Evolutionary conservation across 1,140 invertebrate genomes (phyloP).

Genomic region (Brachionus calyciflorus): DNA sequence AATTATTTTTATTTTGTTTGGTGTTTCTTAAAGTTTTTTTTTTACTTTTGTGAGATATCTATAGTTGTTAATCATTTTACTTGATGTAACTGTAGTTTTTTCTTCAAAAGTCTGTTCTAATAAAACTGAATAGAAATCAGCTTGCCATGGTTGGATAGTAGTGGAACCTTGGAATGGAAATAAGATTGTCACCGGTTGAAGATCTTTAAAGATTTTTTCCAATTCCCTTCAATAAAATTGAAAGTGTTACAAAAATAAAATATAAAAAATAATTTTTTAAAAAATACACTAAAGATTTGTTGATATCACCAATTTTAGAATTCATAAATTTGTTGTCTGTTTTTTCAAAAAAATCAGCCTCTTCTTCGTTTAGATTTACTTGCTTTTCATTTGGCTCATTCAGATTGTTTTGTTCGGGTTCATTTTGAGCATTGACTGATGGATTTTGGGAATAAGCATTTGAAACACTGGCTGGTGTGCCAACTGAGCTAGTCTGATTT

Average conservation of each 20-base stretch:
- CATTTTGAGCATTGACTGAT: neutral
- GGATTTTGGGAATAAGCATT: neutral
- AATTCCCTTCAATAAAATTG: slow-evolving; percentile 3
- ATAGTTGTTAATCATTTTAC: slow-evolving; percentile 20
- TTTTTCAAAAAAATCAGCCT: slow-evolving; percentile 25
- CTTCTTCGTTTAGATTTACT: neutral
- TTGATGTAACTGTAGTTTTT: neutral
- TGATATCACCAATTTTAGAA: neutral
- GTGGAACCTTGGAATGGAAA: neutral
- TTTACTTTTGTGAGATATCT: slow-evolving; percentile 20
- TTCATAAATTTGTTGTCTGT: slow-evolving; percentile 13
- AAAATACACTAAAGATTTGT: slow-evolving; percentile 12
- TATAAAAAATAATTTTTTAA: neutral
- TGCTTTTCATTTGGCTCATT: neutral
- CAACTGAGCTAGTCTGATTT: neutral
- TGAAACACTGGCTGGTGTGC: neutral
- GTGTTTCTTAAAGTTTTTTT: neutral
- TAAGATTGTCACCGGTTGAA: slow-evolving; percentile 9
- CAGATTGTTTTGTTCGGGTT: neutral
- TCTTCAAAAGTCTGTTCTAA: slow-evolving; percentile 28
- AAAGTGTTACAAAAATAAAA: neutral
- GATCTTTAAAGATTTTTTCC: slow-evolving; percentile 13
- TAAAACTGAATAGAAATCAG: slow-evolving; percentile 36
- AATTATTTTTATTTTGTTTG: neutral
- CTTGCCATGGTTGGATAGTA: neutral